Conservation (phyloP, 2,797 vertebrate genomes). For the Falco peregrinus region DNA sequence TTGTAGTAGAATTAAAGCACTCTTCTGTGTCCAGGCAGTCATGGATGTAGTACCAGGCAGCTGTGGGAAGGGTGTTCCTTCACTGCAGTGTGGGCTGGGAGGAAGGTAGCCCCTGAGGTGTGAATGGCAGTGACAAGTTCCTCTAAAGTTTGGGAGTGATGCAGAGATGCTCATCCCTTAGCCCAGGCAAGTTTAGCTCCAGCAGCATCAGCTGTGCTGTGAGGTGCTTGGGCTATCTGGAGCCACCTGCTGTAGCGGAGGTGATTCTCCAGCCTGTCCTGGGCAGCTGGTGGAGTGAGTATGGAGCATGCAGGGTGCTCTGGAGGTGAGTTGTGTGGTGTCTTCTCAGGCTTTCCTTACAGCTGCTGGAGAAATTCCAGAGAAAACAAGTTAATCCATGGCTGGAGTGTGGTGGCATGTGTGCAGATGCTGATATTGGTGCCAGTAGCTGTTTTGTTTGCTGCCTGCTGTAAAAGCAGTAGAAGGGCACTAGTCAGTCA, state of each 20-base stretch:
- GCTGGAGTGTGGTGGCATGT: background rate
- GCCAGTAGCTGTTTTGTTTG: background rate
- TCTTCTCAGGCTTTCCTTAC: background rate
- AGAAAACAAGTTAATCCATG: background rate
- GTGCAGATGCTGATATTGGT: background rate
- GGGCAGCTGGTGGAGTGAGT: background rate
- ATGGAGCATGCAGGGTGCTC: fast-evolving
- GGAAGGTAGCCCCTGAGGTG: background rate
- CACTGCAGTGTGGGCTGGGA: too few relatives aligned
- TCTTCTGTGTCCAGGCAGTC: background rate
- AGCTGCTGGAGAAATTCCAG: background rate
- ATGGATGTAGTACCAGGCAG: background rate
- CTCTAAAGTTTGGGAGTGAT: background rate
- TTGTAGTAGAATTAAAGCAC: background rate
- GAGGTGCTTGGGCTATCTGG: background rate
- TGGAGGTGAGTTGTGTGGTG: background rate
- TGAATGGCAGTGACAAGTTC: background rate
- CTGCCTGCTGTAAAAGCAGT: background rate
- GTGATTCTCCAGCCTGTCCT: background rate
- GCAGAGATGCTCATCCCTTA: background rate
- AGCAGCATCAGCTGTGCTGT: background rate
- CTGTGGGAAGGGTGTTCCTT: background rate
- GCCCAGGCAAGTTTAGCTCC: background rate
- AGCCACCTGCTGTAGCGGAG: background rate
- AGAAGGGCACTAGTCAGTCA: background rate